Conservation (phyloP, 2,113 vertebrate genomes). For the Tretioscincus oriximinensis region DNA sequence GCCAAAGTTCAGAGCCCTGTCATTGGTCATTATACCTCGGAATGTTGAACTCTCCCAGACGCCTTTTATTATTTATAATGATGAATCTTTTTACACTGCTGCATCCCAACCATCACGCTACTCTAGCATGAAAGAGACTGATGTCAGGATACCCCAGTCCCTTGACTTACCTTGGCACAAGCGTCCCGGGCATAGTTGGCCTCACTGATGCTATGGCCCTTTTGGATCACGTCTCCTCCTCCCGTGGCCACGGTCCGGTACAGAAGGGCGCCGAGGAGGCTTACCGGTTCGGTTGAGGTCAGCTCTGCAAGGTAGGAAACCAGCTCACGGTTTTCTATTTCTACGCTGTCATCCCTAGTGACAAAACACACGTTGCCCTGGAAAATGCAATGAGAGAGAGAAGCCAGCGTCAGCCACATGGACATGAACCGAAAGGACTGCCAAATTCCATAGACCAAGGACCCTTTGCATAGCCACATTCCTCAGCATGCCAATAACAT, state of each 20-base stretch:
- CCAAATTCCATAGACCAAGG: too few species aligned
- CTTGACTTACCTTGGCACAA: constrained; percentile 83
- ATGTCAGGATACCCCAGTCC: too few species aligned
- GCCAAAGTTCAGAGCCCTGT: too few species aligned
- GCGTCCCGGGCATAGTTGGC: constrained; percentile 86
- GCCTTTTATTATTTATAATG: too few species aligned
- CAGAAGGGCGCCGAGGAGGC: constrained; percentile 75
- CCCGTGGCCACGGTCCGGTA: constrained; percentile 86
- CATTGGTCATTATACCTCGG: too few species aligned
- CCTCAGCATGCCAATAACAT: too few species aligned
- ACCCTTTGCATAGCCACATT: too few species aligned
- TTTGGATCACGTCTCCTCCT: constrained; percentile 87
- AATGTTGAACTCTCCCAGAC: too few species aligned
- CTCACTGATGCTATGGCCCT: constrained; percentile 81
- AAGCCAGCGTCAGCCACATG: rapidly evolving
- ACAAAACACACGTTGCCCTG: constrained; percentile 85
- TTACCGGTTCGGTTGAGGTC: constrained; percentile 61
- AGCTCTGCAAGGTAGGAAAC: constrained; percentile 73
- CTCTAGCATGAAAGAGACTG: too few species aligned
- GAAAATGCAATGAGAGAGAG: rapidly evolving
- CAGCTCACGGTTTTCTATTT: constrained; percentile 50
- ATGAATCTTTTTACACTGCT: too few species aligned
- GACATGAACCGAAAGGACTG: background rate
- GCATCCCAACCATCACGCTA: too few species aligned
- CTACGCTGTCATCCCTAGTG: constrained; percentile 63